Conservation (phyloP, 2,797 vertebrate species). For the Anguilla pacifica region DNA sequence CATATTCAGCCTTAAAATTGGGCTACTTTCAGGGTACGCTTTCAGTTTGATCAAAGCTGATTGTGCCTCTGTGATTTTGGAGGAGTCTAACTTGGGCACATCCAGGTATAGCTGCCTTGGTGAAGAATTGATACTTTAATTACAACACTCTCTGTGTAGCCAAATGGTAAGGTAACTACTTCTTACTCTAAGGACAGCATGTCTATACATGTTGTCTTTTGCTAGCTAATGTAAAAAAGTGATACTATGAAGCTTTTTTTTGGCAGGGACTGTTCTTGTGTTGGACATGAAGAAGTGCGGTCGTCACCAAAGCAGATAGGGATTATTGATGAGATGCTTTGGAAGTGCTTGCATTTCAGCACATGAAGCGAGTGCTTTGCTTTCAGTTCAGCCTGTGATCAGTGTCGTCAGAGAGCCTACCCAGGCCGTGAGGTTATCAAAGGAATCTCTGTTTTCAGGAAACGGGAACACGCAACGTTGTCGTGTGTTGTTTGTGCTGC, state of each 20-base stretch:
- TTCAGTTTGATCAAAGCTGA: background rate
- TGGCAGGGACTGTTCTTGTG: background rate
- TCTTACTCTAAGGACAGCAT: background rate
- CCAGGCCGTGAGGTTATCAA: background rate
- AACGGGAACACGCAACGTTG: background rate
- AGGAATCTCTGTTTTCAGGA: background rate
- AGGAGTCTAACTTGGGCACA: background rate
- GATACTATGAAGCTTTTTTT: background rate
- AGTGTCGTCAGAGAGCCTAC: background rate
- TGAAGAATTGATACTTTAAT: background rate
- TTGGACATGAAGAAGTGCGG: background rate
- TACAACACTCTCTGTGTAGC: background rate
- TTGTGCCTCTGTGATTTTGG: background rate
- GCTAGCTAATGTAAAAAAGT: background rate
- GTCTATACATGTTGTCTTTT: background rate
- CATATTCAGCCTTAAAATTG: background rate
- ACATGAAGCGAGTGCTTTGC: background rate
- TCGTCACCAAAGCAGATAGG: background rate
- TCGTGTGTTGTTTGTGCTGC: background rate
- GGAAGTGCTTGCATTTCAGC: background rate
- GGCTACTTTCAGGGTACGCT: background rate
- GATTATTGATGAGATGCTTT: background rate
- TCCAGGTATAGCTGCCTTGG: background rate
- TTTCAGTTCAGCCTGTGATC: background rate
- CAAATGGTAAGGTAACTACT: background rate